Evolutionary conservation across 2,113 vertebrate species (phyloP).

Genomic region (Dicrurus megarhynchus): DNA sequence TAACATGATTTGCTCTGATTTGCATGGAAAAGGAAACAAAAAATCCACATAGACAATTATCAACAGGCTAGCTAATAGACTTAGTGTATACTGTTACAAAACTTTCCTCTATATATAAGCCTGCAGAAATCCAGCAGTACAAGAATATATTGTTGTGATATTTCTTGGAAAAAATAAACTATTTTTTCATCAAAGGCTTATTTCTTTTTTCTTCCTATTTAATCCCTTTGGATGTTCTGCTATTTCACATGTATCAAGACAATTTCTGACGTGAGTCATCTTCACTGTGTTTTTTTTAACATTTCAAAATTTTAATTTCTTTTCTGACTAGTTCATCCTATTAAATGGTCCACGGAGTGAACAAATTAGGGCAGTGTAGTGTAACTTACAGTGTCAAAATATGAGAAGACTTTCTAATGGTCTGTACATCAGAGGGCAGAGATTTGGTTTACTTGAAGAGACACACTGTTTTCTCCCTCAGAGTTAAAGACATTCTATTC

Average conservation of each 20-base stretch:
- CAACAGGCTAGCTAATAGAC: neutral
- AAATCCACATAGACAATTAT: neutral
- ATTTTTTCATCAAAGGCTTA: neutral
- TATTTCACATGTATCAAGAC: neutral
- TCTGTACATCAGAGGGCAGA: neutral
- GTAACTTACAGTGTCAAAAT: neutral
- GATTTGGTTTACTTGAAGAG: neutral
- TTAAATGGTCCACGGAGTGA: neutral
- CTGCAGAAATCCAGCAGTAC: neutral
- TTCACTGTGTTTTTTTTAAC: neutral
- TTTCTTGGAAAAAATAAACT: neutral
- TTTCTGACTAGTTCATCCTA: neutral
- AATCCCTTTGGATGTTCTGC: neutral
- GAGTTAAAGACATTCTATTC: neutral
- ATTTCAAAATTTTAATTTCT: neutral
- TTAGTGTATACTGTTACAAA: neutral
- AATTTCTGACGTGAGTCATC: neutral
- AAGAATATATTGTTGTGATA: neutral
- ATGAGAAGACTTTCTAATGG: neutral
- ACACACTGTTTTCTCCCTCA: fast-evolving
- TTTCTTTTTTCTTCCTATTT: neutral
- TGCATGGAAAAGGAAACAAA: neutral
- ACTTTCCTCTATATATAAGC: neutral
- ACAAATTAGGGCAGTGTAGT: neutral
- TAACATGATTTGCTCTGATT: neutral